These are phyloP conservation scores for Haemorhous mexicanus DNA, from an alignment of 2,113 vertebrate species.

Conservation along the genomic window DNA sequence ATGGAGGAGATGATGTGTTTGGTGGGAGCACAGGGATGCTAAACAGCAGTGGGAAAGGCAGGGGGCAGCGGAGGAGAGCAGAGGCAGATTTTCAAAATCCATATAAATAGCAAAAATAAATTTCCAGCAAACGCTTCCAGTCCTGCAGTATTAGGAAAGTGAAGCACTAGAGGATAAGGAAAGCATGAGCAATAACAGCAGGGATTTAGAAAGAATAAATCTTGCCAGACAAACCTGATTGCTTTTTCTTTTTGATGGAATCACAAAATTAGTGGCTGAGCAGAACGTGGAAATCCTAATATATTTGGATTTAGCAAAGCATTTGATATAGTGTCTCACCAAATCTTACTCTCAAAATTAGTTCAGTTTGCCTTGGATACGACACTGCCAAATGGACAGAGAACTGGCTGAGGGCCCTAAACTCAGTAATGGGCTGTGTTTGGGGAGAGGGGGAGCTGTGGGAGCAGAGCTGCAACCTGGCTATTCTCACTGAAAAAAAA, in stretches of 20 bases:
- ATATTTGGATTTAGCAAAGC: constrained; percentile 65
- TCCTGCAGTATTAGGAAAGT: constrained; percentile 46
- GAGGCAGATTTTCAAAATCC: constrained; percentile 50
- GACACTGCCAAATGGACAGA: constrained; percentile 37
- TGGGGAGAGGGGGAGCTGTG: not conserved
- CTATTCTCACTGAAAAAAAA: not conserved
- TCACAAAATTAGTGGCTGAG: constrained; percentile 61
- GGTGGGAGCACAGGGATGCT: not conserved
- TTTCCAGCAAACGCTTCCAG: constrained; percentile 51
- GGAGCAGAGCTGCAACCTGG: not conserved
- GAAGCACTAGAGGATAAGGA: constrained; percentile 63
- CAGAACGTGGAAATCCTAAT: constrained; percentile 61
- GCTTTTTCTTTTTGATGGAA: constrained; percentile 68
- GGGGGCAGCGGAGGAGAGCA: constrained; percentile 32
- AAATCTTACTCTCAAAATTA: constrained; percentile 58
- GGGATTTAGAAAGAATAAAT: constrained; percentile 64
- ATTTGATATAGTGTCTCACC: constrained; percentile 57
- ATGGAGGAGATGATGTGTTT: not conserved
- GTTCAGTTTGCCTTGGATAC: constrained; percentile 59
- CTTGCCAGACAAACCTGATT: constrained; percentile 68
- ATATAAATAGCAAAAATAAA: constrained; percentile 48
- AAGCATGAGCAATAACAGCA: constrained; percentile 63
- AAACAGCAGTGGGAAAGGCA: constrained; percentile 9
- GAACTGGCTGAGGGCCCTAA: constrained; percentile 32
- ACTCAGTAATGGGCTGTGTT: not conserved